Conservation (phyloP, 2,797 vertebrate species). For the Muscicapa striata region DNA sequence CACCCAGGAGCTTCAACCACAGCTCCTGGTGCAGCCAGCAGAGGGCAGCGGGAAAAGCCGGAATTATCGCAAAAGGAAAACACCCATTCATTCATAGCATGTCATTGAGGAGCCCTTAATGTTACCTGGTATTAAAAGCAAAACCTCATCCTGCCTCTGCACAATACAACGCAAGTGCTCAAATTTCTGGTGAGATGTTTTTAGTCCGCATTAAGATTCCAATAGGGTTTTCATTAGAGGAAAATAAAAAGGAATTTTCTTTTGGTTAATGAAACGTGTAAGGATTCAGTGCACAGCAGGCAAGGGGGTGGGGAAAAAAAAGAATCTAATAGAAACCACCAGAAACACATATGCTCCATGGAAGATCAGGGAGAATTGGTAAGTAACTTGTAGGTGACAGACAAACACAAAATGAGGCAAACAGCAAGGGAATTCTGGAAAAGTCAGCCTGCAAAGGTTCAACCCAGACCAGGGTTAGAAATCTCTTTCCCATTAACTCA, state of each 20-base stretch:
- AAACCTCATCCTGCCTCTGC: background rate
- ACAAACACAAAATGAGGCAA: background rate
- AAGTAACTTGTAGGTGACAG: background rate
- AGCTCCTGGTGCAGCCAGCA: conserved; percentile 52
- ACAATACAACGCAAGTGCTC: background rate
- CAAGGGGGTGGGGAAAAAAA: too few relatives aligned
- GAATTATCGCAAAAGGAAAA: background rate
- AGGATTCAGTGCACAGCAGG: background rate
- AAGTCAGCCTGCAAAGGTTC: background rate
- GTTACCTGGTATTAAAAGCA: background rate
- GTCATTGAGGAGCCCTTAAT: background rate
- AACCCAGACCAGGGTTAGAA: background rate
- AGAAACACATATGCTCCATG: background rate
- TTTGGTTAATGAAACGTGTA: background rate
- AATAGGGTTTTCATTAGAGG: background rate
- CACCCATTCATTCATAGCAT: rapidly evolving
- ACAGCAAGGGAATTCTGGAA: background rate
- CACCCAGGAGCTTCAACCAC: background rate
- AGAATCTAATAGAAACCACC: background rate
- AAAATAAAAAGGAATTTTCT: background rate
- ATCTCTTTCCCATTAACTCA: background rate
- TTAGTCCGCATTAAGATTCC: background rate
- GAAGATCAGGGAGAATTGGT: background rate
- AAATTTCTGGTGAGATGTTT: background rate
- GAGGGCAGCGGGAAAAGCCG: conserved; percentile 55